Base-by-base conservation (phyloP, 2,797 vertebrate genomes). In the Varecia variegata region DNA sequence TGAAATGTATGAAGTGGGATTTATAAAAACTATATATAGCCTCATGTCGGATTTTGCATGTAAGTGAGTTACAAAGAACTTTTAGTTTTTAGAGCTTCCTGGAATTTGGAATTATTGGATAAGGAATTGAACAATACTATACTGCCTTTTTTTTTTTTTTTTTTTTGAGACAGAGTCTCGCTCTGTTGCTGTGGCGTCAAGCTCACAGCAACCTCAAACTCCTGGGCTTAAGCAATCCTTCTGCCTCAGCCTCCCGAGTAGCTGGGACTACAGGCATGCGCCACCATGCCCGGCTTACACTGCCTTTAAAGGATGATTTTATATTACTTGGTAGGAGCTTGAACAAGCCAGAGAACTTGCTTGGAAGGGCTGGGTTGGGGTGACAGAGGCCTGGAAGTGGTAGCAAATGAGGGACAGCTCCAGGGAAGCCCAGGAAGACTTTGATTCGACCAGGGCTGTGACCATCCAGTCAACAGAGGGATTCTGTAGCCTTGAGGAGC, bases 71-170 rank as follows among this genome's bases (percentile, higher is more conserved):
- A 83, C 27, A 32, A 88, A 79, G 40, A 90, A 47, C 30, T 85
- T 83, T 88, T 45, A 13, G 40, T 87, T 47, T 94, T 83, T 6
- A 82, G 89, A 83, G 32, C 23, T 90, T 93, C 94, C 76, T 81
- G 58, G 84, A 80, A 14, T 82, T 81, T 93, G 18, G 62, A 68
- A 93, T 94, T 77, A 11, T 83, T 89, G 58, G 40, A 50, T 77
- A 76, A 95, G 47, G 80, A 43, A 40, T 23, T 84, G 62, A n/a
- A 74, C 62, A 70, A 12, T 43, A 54, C 40, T 47, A 58, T 12
- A 30, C 2, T 81, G 43, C 43, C 54, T 80, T 7, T 23, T 56
- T 56, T n/a, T n/a, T n/a, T n/a, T 21, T 23, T 56, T 56, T 56
- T 23, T 47, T 47, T 47, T 50, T 50, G 3, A 50, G 47, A 50